Base-by-base conservation (phyloP, 2,113 vertebrate genomes). In the Regulus satrapa region DNA sequence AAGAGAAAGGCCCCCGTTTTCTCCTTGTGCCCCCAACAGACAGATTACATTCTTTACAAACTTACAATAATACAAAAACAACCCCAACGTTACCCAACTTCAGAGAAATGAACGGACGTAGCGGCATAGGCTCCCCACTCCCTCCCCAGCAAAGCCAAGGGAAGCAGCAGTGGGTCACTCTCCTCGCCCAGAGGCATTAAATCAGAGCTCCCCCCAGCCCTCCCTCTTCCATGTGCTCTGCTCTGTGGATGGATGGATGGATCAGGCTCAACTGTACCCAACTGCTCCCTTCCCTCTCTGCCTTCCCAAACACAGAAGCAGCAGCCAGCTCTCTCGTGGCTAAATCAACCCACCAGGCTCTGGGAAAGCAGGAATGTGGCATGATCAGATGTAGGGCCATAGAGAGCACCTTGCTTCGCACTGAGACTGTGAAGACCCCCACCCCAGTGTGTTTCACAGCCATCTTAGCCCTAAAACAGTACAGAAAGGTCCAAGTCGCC, bases 21-120 rank as follows among this genome's bases (percentile, higher is more conserved):
- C 93, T 95, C 93, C 96, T 84, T 95, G 77, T 73, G 92, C 86
- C 94, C 94, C 90, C n/a, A 2, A 96, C 81, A 97, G 94, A 96
- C 95, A 96, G 96, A 92, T 96, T 96, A 97, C 93, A 97, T 97
- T 97, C 97, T 97, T 97, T 97, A 97, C 97, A 97, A 97, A 96
- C 95, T 95, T 97, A 97, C 95, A 97, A 96, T 94, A 96, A 95
- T 88, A 97, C 68, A 96, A 75, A 91, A 89, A n/a, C 48, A 75
- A 51, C 43, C 59, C 80, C 81, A 69, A 34, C 4, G 41, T 79
- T 52, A 89, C 81, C 79, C 89, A 89, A 29, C 85, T 95, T 94
- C 76, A 85, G 63, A 66, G 91, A 88, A 86, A 96, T 41, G 54
- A 80, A 36, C 2, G 45, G 76, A 92, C 0, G 1, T 43, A 90